These are phyloP conservation scores for Pelobates fuscus DNA, from an alignment of 2,113 vertebrate species.

Conservation along the genomic window DNA sequence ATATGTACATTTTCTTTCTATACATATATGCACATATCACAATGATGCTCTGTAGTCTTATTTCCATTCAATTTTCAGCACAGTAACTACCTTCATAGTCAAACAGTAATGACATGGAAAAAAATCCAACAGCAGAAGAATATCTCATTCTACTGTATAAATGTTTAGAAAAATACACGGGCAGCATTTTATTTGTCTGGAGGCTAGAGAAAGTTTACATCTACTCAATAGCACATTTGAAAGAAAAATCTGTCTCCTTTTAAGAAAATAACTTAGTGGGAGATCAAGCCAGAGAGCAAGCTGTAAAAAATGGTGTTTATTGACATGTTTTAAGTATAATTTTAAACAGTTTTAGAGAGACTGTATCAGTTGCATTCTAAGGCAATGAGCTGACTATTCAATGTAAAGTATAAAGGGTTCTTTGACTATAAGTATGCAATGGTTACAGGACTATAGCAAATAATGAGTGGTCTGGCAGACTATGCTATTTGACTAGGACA, in stretches of 20 bases:
- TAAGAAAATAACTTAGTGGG: conserved; percentile 41
- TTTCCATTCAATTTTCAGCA: background rate
- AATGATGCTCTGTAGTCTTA: conserved; percentile 34
- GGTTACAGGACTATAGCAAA: conserved; percentile 13
- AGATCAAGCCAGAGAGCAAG: conserved; percentile 19
- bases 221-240: conserved; percentile 1
- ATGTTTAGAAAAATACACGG: conserved; percentile 24
- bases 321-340: conserved; percentile 36
- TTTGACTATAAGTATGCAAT: conserved; percentile 25
- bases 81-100: conserved; percentile 25
- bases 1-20: background rate
- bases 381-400: background rate
- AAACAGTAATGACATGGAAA: conserved; percentile 1
- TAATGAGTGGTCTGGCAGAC: conserved; percentile 4
- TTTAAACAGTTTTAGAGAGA: background rate
- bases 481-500: conserved; percentile 13
- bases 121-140: conserved; percentile 5
- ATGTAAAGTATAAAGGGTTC: conserved; percentile 23
- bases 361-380: conserved; percentile 10
- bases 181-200: conserved; percentile 37
- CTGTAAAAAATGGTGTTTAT: conserved; percentile 33
- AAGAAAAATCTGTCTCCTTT: conserved; percentile 15
- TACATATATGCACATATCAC: background rate
- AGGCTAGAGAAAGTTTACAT: conserved; percentile 28
- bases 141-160: conserved; percentile 17